These are phyloP conservation scores for Bettongia penicillata DNA, from an alignment of 2,113 vertebrate species.

Conservation along the genomic window DNA sequence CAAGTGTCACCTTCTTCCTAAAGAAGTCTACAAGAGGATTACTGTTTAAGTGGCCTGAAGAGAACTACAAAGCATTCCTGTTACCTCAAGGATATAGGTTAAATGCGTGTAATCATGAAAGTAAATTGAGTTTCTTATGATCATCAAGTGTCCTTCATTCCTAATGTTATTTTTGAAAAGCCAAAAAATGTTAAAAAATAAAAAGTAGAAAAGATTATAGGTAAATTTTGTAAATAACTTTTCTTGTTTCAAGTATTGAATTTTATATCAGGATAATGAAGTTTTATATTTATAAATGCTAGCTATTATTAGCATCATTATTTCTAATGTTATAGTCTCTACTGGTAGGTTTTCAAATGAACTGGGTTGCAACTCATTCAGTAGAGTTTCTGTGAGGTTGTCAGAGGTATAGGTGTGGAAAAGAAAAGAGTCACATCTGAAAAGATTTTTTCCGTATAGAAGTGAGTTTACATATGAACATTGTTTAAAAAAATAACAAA, in stretches of 20 bases:
- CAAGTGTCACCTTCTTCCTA: conserved; percentile 10
- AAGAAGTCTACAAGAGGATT: background rate
- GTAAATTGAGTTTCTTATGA: conserved; percentile 53
- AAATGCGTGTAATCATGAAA: background rate
- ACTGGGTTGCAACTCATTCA: no score
- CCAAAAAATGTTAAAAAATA: conserved; percentile 70
- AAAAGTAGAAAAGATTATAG: conserved; percentile 7
- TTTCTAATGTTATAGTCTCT: no score
- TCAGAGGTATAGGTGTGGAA: no score
- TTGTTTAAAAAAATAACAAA: no score
- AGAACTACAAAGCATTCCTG: background rate
- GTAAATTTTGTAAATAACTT: conserved; percentile 71
- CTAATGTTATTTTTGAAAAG: conserved; percentile 75
- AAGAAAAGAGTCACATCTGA: no score
- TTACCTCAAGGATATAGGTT: background rate
- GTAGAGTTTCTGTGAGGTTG: no score
- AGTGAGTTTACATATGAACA: no score
- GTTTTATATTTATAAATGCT: background rate
- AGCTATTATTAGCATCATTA: no score
- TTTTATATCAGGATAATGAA: conserved; percentile 84
- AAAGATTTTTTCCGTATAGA: no score
- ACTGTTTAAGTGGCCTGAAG: background rate
- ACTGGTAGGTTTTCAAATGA: no score
- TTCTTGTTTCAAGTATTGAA: conserved; percentile 86
- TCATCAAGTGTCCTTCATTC: conserved; percentile 79